Percentiles rank a stretch among this genome's conserved stretches.
These are phyloP conservation scores for Limnodromus scolopaceus DNA, from an alignment of 2,797 vertebrate genomes.

Conservation along the genomic window DNA sequence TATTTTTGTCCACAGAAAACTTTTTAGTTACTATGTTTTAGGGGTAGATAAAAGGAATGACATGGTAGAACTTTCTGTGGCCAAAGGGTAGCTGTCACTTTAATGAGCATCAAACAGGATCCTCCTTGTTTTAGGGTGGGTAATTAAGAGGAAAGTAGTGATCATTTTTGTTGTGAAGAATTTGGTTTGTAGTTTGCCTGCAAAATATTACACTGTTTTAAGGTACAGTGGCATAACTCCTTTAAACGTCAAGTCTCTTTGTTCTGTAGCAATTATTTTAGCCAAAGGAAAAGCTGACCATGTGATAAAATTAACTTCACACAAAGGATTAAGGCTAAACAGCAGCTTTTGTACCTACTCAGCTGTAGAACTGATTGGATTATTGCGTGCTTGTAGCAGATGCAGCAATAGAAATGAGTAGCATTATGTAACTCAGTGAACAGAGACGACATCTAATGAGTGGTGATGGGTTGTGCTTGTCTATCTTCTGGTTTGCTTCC, in stretches of 20 bases:
- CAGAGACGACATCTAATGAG: background rate
- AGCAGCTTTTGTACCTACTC: background rate
- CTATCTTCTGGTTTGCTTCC: background rate
- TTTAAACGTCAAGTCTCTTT: background rate
- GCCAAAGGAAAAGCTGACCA: background rate
- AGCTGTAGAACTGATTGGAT: conserved; percentile 1
- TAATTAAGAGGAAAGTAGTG: background rate
- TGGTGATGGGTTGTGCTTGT: background rate
- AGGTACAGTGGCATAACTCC: background rate
- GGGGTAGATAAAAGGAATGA: background rate
- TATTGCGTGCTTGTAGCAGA: conserved; percentile 6
- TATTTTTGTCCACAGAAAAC: background rate
- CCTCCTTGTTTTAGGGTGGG: background rate
- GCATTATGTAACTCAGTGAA: background rate
- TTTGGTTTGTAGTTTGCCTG: background rate
- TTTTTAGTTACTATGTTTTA: background rate
- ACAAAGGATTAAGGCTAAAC: conserved; percentile 24
- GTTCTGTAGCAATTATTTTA: background rate
- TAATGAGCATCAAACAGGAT: background rate
- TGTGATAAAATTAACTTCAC: conserved; percentile 17
- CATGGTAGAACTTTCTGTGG: background rate
- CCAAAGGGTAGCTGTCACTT: background rate
- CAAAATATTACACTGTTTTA: background rate
- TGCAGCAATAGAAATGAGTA: background rate
- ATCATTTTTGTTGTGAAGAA: background rate